Base-by-base conservation (phyloP, 1,140 invertebrate genomes). In the Zeugodacus cucurbitae region DNA sequence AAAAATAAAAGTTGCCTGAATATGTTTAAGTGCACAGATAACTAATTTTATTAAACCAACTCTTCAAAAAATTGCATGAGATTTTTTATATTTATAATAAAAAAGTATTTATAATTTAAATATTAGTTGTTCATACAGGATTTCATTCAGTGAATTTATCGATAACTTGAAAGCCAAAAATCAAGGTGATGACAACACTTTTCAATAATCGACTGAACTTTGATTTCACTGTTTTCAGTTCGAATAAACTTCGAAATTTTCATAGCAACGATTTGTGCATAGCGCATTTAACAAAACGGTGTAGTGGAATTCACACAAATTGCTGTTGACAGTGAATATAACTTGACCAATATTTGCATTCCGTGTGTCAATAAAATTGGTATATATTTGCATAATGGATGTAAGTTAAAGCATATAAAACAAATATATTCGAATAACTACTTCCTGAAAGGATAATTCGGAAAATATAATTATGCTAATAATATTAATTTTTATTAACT, bases 221-320 rank as follows among this genome's bases (percentile, higher is more conserved):
- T 82, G 74, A 82, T 54, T 26, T 48, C 41, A 26, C 74, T 82
- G 48, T 20, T 26, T 22, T 26, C 20, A 37, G 17, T 74, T 74
- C 34, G 70, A n/a, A 41, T 17, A 41, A 82, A n/a, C 37, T 82
- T 48, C 74, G 74, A 82, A 48, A 82, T 48, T 82, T 82, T 82
- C 74, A n/a, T 17, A 74, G 41, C 22, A 48, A 17, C 20, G 1
- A 82, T 48, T 82, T 48, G 74, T 82, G 41, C 74, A 82, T 29
- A 82, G 74, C 41, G 41, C 74, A 82, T 82, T 82, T 48, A 41
- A 26, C 1, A 74, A 74, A 22, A 41, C 8, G 6, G 70, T 37
- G 1, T 48, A 20, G 22, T 44, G 74, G 37, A 22, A 48, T 26
- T 82, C n/a, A n/a, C n/a, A 29, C 74, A 82, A 48, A 14, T 82